Base-by-base conservation (phyloP, 2,888 invertebrate species). In the Panzeria rudis region DNA sequence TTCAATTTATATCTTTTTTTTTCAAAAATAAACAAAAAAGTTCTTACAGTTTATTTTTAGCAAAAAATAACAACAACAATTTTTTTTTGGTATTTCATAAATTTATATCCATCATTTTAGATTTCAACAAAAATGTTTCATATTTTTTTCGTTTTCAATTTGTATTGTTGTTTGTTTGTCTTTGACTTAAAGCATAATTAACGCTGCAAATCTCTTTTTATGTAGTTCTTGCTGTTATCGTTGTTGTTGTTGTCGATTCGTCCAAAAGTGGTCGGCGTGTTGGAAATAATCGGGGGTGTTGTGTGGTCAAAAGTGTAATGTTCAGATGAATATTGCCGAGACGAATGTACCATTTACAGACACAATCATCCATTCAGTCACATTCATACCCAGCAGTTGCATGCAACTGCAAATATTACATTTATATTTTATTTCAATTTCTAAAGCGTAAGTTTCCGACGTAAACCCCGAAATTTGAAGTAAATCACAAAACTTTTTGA, bases 131-230 rank as follows among this genome's bases (percentile, higher is more conserved):
- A 73, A 83, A 77, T 69, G 62, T 64, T 77, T 66, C 3, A 44
- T 8, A 20, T 64, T 52, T n/a, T 59, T 52, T 32, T 50, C 38
- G 32, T 38, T 15, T 83, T 77, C 38, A 20, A 29, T 56, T 50
- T 50, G 20, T 32, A 62, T 71, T 71, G n/a, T n/a, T 29, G 56
- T 77, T 66, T 76, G 73, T 76, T 84, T 84, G 56, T 62, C 71
- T 76, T 79, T 71, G 50, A 61, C 47, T 75, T 84, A 25, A 84
- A 80, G 68, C 84, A 84, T 80, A 84, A 84, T 84, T 84, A 80
- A 80, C 84, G 64, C 52, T 62, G 79, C 80, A 80, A 79, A 71
- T 80, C 15, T 41, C 29, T 68, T 68, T 77, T 59, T 59, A 13
- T 35, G 13, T 41, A 11, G 56, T 41, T 50, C 9, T n/a, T 68